A percentile compares a stretch with the other conserved stretches of the same genome.
Evolutionary conservation across 2,888 invertebrate genomes (phyloP).

Genomic region (Gandaritis pyraliata): DNA sequence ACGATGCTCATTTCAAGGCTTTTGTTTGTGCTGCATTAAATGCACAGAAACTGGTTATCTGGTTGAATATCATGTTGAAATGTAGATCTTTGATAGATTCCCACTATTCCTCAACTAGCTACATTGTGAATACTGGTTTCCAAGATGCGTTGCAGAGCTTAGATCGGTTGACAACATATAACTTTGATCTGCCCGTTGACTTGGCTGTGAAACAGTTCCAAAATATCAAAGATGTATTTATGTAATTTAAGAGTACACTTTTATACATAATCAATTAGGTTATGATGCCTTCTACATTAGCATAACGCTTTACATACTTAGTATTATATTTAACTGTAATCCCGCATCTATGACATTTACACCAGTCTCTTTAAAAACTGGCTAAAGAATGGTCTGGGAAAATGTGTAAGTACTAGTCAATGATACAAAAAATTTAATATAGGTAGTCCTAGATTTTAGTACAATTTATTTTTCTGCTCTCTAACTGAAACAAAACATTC

Average conservation of each 20-base stretch:
- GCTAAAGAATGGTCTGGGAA: no score
- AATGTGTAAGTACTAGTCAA: conserved; percentile 31
- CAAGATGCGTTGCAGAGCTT: conserved; percentile 97
- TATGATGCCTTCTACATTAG: conserved; percentile 61
- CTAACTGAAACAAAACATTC: conserved; percentile 51
- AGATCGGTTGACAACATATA: conserved; percentile 92
- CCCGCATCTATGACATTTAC: conserved; percentile 32
- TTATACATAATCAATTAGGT: conserved; percentile 61
- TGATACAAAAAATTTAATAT: conserved; percentile 27
- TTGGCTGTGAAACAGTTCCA: conserved; percentile 98
- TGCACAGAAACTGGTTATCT: conserved; percentile 95
- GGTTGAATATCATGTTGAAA: conserved; percentile 97
- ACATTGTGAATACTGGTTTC: conserved; percentile 97
- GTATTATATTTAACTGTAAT: conserved; percentile 50
- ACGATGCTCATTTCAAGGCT: conserved; percentile 99
- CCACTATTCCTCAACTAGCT: conserved; percentile 96
- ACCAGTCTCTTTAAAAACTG: no score
- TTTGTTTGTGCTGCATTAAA: conserved; percentile 98
- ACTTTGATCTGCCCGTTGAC: conserved; percentile 98
- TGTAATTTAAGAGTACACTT: conserved; percentile 78
- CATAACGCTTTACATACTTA: conserved; percentile 48
- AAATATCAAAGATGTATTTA: conserved; percentile 98
- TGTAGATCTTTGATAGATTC: conserved; percentile 91
- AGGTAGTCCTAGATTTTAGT: conserved; percentile 4
- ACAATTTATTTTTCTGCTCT: conserved; percentile 34